Evolutionary conservation across 2,888 invertebrate genomes (phyloP).

Genomic region (Phrixothrix hirtus): DNA sequence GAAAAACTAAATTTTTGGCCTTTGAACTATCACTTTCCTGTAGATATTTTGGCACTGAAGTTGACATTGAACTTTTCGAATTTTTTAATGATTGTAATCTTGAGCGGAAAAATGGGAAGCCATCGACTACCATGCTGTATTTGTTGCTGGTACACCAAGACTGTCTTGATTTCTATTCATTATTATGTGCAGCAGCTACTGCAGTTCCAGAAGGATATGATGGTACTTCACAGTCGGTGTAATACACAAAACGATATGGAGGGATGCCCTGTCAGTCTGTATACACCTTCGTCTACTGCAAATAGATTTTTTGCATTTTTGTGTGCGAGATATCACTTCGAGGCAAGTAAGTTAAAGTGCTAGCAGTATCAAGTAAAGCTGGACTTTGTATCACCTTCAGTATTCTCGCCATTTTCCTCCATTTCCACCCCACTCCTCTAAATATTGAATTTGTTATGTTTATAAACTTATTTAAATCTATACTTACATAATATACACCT

Average conservation of each 20-base stretch:
- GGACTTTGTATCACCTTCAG: slow-evolving; percentile 62
- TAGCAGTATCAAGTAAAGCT: slow-evolving; percentile 76
- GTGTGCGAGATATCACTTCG: slow-evolving; percentile 60
- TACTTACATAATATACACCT: too few species aligned
- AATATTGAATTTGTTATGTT: too few species aligned
- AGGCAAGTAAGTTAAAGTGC: slow-evolving; percentile 77
- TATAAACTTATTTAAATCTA: too few species aligned
- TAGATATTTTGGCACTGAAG: slow-evolving; percentile 41
- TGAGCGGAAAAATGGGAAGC: slow-evolving; percentile 86
- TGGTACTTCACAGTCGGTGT: slow-evolving; percentile 44
- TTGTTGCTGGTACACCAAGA: slow-evolving; percentile 75
- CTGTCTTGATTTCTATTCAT: slow-evolving; percentile 76
- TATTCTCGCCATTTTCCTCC: slow-evolving; percentile 78
- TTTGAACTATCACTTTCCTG: slow-evolving; percentile 16
- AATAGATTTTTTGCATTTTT: slow-evolving; percentile 57
- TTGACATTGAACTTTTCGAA: slow-evolving; percentile 37
- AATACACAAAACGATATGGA: slow-evolving; percentile 52
- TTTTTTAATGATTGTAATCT: slow-evolving; percentile 64
- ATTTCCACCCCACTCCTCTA: slow-evolving; percentile 58
- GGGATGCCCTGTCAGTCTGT: slow-evolving; percentile 53
- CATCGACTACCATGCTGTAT: slow-evolving; percentile 90
- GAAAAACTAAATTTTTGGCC: slow-evolving; percentile 10
- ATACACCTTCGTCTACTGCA: slow-evolving; percentile 55
- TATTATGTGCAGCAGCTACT: slow-evolving; percentile 51
- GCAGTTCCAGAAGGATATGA: slow-evolving; percentile 31